Base-by-base conservation (phyloP, 2,888 invertebrate species). In the Tinea semifulvella region DNA sequence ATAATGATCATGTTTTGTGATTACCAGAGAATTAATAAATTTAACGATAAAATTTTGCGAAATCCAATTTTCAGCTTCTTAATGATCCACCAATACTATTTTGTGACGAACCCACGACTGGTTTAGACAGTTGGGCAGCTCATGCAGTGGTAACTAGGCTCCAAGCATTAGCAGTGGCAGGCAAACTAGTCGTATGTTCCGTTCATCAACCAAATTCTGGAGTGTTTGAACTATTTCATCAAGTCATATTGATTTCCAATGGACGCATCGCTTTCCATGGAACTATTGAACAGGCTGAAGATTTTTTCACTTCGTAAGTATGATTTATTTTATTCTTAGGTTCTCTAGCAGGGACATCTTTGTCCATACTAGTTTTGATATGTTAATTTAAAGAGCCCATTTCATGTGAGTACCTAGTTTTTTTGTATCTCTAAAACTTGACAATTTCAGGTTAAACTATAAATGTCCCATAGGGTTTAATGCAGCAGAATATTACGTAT, bases 41-140 rank as follows among this genome's bases (percentile, higher is more conserved):
- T n/a, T n/a, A n/a, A n/a, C n/a, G n/a, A n/a, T n/a, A n/a, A n/a
- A n/a, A n/a, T n/a, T n/a, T n/a, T n/a, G n/a, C n/a, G n/a, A n/a
- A n/a, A n/a, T n/a, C n/a, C n/a, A 4, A 4, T 19, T 57, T 55
- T 31, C 64, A 92, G 92, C 82, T 95, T 7, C 77, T 96, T 44
- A 94, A 91, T 44, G 92, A 96, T 62, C 96, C 96, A 1, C 88
- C 89, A 2, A 85, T 97, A 46, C 70, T 97, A 43, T 96, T 96
- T 72, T 95, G 95, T 64, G 96, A 97, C 60, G 97, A 97, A 63
- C 95, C 95, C 0, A 96, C 96, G 0, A 94, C 94, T 0, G 95
- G 96, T 0, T 69, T 97, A 44, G 97, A 97, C 68, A 94, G 94
- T 53, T 96, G 87, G 68, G 93, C 89, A 61, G 95, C 97, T 0